Percentiles rank a stretch among this genome's conserved stretches.
Conservation (phyloP, 2,113 vertebrate species). For the Eudyptes chrysolophus region DNA sequence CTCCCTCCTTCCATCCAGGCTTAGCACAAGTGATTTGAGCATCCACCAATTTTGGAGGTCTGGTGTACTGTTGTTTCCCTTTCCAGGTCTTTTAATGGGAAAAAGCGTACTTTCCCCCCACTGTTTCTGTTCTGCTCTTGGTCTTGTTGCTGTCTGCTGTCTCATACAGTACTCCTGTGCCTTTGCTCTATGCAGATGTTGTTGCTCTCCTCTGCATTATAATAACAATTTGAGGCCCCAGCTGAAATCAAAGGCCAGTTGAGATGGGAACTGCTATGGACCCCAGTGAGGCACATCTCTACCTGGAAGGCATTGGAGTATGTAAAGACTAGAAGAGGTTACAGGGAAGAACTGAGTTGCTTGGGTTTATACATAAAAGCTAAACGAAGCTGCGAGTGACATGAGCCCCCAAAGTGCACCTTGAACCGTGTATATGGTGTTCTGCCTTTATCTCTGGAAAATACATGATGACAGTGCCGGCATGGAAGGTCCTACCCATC, state of each 20-base stretch:
- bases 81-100: not conserved
- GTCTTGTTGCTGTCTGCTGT: not conserved
- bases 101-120: not conserved
- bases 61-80: not conserved
- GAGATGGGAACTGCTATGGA: not conserved
- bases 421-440: not conserved
- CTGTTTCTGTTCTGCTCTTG: not conserved
- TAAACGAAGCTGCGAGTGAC: not conserved
- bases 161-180: not conserved
- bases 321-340: not conserved
- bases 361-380: not conserved
- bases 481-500: not conserved
- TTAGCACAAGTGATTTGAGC: not conserved
- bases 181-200: not conserved
- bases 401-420: not conserved
- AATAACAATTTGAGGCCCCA: not conserved
- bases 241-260: not conserved
- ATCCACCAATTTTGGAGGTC: not conserved
- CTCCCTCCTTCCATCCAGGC: not conserved
- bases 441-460: not conserved
- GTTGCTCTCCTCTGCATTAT: not conserved
- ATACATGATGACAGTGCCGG: accelerated
- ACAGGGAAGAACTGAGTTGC: not conserved
- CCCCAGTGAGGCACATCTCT: not conserved
- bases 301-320: not conserved